Evolutionary conservation across 2,797 vertebrate species (phyloP), one percentile per base, ranked within the genome.

Genomic region (Xiphophorus birchmanni): DNA sequence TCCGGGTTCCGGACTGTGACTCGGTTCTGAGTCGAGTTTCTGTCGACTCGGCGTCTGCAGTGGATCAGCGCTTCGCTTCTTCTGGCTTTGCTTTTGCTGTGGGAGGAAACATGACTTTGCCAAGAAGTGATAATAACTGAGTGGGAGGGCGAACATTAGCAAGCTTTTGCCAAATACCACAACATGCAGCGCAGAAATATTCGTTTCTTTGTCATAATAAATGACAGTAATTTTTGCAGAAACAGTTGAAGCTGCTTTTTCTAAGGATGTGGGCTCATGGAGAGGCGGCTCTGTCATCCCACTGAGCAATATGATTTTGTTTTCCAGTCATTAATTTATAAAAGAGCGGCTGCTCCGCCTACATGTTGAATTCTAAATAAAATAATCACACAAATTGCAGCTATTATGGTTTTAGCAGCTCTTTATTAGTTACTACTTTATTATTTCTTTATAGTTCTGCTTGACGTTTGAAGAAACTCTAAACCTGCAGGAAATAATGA

Each of bases 91-190:
- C 80, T 86, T 87, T 73, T 80, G 74, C 72, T 40, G 83, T 74
- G 52, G 83, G 89, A 78, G 88, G 54, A 76, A 76, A 79, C 79
- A 74, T 76, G 60, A 82, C 80, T 85, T 84, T 73, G 75, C 75
- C 74, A 79, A 88, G 80, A 88, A 74, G 83, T 78, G 81, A 82
- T 87, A 82, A 84, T 86, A 80, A 80, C 75, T 88, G 86, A 78
- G 89, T 90, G 81, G 89, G 88, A 74, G 88, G 80, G 81, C 54
- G 78, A 71, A 81, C 74, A 82, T 80, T 80, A 44, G 45, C 82
- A 71, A 63, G 7, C 63, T 74, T 58, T 29, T 73, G 2, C 37
- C 54, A 63, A 79, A 58, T 76, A 73, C 37, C 18, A 23, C 18
- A 69, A 35, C 37, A 12, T 42, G 11, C 42, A 42, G 42, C 12